Evolutionary conservation across 30 jellyfish, hydroid and myxozoan genomes (phyloP).

Genomic region (Mastigias papua): DNA sequence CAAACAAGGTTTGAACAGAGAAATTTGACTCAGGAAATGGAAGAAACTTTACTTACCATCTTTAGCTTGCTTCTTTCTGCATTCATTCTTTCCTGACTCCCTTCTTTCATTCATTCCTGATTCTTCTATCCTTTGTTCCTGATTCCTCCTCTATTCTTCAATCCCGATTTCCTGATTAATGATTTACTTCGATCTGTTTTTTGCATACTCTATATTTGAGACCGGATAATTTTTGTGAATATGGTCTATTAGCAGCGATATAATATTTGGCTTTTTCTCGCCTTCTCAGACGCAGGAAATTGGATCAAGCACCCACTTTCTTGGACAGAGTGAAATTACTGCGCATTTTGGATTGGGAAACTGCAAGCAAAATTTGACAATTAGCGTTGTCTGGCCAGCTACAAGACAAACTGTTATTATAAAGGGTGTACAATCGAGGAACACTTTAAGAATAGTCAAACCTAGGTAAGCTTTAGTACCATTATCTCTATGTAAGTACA

Average conservation of each 20-base stretch:
- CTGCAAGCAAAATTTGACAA: constrained; percentile 20
- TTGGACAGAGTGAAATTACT: constrained; percentile 95
- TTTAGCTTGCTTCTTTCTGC: no score
- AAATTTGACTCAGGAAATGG: no score
- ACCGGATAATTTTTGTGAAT: neutral
- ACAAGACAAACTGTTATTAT: constrained; percentile 42
- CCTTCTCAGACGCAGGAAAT: constrained; percentile 59
- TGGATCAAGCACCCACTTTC: constrained; percentile 86
- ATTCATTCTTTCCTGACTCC: no score
- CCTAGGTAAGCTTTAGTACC: constrained; percentile 17
- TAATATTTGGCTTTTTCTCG: neutral
- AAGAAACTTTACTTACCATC: no score
- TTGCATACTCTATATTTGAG: no score
- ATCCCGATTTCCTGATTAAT: no score
- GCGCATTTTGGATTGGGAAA: constrained; percentile 91
- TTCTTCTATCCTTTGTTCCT: no score
- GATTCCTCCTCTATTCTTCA: no score
- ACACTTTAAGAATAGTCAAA: constrained; percentile 45
- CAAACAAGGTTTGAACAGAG: no score
- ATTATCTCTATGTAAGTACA: no score
- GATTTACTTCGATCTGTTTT: no score
- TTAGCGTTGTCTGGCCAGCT: constrained; percentile 90
- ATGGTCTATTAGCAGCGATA: neutral
- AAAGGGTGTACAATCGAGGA: constrained; percentile 44
- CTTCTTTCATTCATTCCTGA: no score